Conservation (phyloP, 2,888 invertebrate genomes). For the Plagodis dolabraria region DNA sequence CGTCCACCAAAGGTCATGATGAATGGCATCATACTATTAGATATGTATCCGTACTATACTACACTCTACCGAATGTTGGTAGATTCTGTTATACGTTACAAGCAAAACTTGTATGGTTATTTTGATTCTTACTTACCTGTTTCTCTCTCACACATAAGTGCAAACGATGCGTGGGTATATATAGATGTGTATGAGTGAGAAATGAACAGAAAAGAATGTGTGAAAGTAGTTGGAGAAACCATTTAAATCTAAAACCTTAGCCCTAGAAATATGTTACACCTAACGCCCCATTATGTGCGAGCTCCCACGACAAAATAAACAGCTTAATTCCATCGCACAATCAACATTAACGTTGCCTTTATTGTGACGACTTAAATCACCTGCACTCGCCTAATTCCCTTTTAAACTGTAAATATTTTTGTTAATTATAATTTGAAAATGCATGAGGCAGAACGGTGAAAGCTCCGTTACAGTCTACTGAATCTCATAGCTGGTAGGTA, state of each 20-base stretch:
- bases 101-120: too few relatives aligned
- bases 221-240: not conserved
- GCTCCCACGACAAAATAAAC: conserved; percentile 35
- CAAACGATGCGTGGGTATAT: too few relatives aligned
- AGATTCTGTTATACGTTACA: not conserved
- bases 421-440: conserved; percentile 47
- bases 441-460: conserved; percentile 33
- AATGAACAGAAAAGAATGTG: too few relatives aligned
- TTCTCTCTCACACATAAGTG: too few relatives aligned
- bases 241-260: not conserved
- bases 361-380: conserved; percentile 54
- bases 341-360: conserved; percentile 54
- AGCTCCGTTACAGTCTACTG: conserved; percentile 49
- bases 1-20: conserved; percentile 17
- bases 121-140: too few relatives aligned
- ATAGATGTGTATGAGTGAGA: too few relatives aligned
- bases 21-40: conserved; percentile 10
- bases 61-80: not conserved
- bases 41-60: conserved; percentile 1
- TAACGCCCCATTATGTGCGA: conserved; percentile 6
- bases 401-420: conserved; percentile 25
- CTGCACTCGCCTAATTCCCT: conserved; percentile 35
- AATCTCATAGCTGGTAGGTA: conserved; percentile 41
- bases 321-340: conserved; percentile 48
- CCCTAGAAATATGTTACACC: conserved; percentile 1